phyloP scores from a whole-genome alignment of 2,888 invertebrate genomes.

The Lutraria lutraria region DNA sequence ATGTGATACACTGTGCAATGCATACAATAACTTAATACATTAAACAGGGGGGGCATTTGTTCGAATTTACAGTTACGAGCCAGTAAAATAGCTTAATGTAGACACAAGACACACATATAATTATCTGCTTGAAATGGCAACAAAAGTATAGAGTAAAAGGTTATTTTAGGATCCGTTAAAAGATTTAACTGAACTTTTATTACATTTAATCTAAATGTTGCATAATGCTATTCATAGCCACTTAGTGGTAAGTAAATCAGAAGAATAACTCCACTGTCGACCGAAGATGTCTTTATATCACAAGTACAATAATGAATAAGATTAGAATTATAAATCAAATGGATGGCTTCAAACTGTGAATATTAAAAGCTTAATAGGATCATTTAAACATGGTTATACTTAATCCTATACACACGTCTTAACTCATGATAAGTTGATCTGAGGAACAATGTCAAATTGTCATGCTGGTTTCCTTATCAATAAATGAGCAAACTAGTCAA shows the following conservation, averaged over 20 bases:
- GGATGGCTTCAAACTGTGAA: neutral
- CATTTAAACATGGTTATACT: neutral
- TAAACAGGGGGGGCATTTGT: neutral
- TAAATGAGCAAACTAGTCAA: constrained; percentile 7
- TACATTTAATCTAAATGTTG: neutral
- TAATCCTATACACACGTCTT: neutral
- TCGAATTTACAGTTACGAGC: neutral
- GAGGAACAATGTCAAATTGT: neutral
- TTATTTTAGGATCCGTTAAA: neutral
- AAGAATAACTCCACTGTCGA: neutral
- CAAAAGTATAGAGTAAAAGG: neutral
- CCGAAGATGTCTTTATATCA: neutral
- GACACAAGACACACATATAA: neutral
- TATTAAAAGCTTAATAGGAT: neutral
- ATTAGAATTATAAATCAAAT: neutral
- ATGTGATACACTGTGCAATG: constrained; percentile 7
- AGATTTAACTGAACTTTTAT: neutral
- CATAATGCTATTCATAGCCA: constrained; percentile 1
- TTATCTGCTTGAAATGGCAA: neutral
- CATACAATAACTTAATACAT: constrained; percentile 6
- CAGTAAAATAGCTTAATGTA: constrained; percentile 5
- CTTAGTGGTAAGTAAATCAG: neutral
- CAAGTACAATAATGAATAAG: neutral
- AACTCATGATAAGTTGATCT: neutral
- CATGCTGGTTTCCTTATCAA: neutral